These are phyloP conservation scores for Rhea americana DNA, from an alignment of 2,113 vertebrate species.

Conservation along the genomic window DNA sequence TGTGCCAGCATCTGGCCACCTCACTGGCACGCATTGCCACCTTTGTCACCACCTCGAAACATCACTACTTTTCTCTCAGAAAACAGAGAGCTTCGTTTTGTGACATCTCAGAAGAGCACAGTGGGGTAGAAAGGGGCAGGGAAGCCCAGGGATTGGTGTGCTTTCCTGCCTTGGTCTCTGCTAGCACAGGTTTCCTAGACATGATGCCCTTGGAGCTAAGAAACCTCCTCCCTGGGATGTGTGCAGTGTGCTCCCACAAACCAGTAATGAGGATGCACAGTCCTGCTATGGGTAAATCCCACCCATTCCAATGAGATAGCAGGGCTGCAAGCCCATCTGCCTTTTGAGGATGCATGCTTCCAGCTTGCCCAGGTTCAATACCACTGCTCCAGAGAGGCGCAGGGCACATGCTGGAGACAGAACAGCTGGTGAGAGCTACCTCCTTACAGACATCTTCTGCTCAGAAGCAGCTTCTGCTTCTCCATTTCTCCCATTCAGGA, in stretches of 20 bases:
- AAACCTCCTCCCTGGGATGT: not conserved
- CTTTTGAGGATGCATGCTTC: not conserved
- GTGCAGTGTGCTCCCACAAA: too few species aligned
- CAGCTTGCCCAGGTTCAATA: not conserved
- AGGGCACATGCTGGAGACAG: not conserved
- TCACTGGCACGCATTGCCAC: accelerated
- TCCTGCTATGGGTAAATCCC: not conserved
- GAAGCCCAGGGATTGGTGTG: not conserved
- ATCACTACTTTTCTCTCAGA: not conserved
- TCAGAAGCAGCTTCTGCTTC: not conserved
- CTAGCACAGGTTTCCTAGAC: not conserved
- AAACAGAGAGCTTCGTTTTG: not conserved
- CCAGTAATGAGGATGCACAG: too few species aligned
- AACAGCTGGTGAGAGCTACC: not conserved
- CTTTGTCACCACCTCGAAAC: not conserved
- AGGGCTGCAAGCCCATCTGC: not conserved
- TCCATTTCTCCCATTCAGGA: not conserved
- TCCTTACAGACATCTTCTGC: not conserved
- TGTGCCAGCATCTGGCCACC: not conserved
- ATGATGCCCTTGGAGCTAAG: not conserved
- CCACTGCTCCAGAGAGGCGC: not conserved
- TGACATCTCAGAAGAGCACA: not conserved
- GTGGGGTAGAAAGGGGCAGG: not conserved
- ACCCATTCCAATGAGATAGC: not conserved
- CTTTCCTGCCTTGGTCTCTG: not conserved